Evolutionary conservation across 1,140 invertebrate genomes (phyloP).

Genomic region (Anastrepha ludens): DNA sequence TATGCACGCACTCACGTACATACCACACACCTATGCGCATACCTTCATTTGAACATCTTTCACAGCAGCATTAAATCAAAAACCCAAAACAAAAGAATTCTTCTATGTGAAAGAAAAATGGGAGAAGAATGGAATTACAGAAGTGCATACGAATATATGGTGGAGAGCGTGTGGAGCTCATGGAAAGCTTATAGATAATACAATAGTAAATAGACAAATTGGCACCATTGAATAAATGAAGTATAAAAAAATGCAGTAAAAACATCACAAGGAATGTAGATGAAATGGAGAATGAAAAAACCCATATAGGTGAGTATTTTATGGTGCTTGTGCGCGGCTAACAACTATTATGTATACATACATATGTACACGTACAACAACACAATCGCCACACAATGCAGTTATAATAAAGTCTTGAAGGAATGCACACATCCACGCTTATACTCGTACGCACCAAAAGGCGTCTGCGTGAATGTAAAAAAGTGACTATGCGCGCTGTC

Average conservation of each 20-base stretch:
- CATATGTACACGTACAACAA: neutral
- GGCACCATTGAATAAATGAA: slow-evolving; percentile 46
- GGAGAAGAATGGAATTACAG: neutral
- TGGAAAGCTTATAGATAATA: slow-evolving; percentile 19
- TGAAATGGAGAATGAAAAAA: slow-evolving; percentile 15
- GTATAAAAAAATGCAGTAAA: slow-evolving; percentile 23
- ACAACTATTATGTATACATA: neutral
- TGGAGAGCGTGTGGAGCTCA: neutral
- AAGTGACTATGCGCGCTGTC: neutral
- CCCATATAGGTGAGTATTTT: neutral
- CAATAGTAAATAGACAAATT: slow-evolving; percentile 50
- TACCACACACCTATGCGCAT: neutral
- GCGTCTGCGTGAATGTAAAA: neutral
- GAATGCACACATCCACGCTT: neutral
- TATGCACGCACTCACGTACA: neutral
- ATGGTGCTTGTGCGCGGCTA: neutral
- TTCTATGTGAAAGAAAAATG: neutral
- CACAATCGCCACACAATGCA: neutral
- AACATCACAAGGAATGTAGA: neutral
- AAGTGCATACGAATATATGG: neutral
- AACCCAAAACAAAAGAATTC: slow-evolving; percentile 18
- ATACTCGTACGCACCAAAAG: neutral
- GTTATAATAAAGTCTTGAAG: neutral
- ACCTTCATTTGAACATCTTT: too few species aligned
- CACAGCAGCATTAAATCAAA: neutral